Evolutionary conservation across 2,888 invertebrate genomes (phyloP), one percentile per base, ranked within the genome.

Genomic region (Cantharis nigra): DNA sequence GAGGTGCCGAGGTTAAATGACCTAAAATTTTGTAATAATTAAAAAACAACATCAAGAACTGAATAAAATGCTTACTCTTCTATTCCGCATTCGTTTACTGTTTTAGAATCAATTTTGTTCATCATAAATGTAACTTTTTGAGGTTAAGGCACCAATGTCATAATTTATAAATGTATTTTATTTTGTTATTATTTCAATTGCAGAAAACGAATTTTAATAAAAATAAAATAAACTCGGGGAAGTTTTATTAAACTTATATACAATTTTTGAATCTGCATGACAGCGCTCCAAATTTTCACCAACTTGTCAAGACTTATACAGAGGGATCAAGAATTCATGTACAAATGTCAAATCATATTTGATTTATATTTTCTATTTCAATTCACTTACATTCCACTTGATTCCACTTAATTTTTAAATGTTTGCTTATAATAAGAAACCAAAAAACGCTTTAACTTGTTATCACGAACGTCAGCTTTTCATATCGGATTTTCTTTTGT

Each of bases 1-100:
- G 91, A 91, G 83, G 83, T 82, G 63, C 87, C 85, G 20, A 88
- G 69, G 11, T 63, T 72, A 28, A 62, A n/a, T n/a, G 65, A 0
- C 10, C 20, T 23, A 67, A 0, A 67, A 67, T 67, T 20, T 67
- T 11, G 23, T 14, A 10, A 26, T 14, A 10, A 26, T 67, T 67
- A 9, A 67, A 9, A 23, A 7, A n/a, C n/a, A 23, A 10, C 4
- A n/a, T 23, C n/a, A 49, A 49, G n/a, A 49, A 49, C 7, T 7
- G 1, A 18, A 10, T 64, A 11, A 64, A n/a, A 9, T 0, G 9
- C 65, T 67, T 67, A 67, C 65, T 67, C 65, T 67, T 67, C 65
- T 67, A 26, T 23, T 23, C 2, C 26, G 7, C 3, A 23, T 23
- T 26, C 7, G 7, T 65, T 20, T 23, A 5, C 23, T 13, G 9